A percentile compares a stretch with the other conserved stretches of the same genome.
Conservation (phyloP, 37 sponge, comb jelly and placozoan species). For the Spongilla lacustris region DNA sequence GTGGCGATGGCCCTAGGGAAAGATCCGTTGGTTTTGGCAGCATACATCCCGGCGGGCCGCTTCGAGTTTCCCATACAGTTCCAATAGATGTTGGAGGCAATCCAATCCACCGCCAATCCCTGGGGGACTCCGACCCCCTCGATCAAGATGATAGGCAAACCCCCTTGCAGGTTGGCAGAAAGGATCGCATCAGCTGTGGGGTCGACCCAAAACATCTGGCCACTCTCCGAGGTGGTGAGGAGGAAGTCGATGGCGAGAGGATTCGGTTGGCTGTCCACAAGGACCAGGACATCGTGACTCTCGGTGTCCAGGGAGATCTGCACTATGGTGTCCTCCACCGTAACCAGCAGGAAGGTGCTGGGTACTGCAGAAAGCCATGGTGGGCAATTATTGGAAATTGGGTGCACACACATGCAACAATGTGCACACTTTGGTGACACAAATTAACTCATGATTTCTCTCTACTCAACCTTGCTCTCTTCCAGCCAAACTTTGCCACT, state of each 20-base stretch:
- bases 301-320: constrained; percentile 55
- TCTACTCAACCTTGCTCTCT: no score
- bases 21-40: neutral
- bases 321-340: constrained; percentile 19
- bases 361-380: constrained; percentile 1
- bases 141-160: neutral
- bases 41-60: neutral
- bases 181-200: no score
- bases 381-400: no score
- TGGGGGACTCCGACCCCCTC: neutral
- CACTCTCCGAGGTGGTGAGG: constrained; percentile 3
- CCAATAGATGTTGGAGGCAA: constrained; percentile 69
- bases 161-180: neutral
- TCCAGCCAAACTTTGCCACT: no score
- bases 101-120: constrained; percentile 81
- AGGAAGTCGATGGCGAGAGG: constrained; percentile 27
- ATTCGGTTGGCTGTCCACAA: constrained; percentile 17
- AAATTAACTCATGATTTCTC: no score
- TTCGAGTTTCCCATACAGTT: neutral
- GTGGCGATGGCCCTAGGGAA: neutral
- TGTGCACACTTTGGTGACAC: no score
- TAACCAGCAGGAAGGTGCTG: constrained; percentile 16
- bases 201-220: constrained; percentile 25
- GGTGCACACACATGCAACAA: no score
- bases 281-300: neutral